Evolutionary conservation across 2,888 invertebrate genomes (phyloP), one percentile per base, ranked within the genome.

Genomic region (Apomyelois bistriatella): DNA sequence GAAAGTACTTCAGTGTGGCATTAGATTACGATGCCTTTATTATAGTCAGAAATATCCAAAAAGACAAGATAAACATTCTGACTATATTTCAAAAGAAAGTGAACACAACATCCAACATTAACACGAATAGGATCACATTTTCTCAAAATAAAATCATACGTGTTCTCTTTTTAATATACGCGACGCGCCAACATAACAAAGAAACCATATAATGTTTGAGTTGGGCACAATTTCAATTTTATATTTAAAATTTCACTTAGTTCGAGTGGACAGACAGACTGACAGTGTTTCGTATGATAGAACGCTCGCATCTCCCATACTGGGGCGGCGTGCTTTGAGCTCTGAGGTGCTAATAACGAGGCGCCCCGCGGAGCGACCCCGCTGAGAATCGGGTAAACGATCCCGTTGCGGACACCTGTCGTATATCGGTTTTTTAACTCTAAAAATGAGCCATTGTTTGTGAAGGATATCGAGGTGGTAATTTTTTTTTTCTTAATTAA

Each of bases 321-420:
- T 5, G 22, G n/a, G 16, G 64, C 62, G 83, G 82, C 72, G 60
- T 61, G 74, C 85, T 86, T 88, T 87, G 85, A 80, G 66, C 71
- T 65, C 56, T 67, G 85, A 88, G 88, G 88, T 86, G 88, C 84
- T 88, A 88, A 88, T 88, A 88, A 88, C 86, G 83, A 85, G 86
- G 78, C 79, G 70, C 68, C 88, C 86, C 74, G 84, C 79, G 60
- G 88, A 69, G 86, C 70, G 81, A 78, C 74, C 87, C 85, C 74
- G 87, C 85, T 79, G 88, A 43, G 85, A 55, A 74, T 68, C 59
- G 58, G 66, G 71, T 71, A 67, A 60, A 59, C 38, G 53, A 53
- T 46, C 57, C 55, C 48, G 49, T 58, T 55, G 57, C 52, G 56
- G 59, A 56, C 64, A 67, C 68, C 65, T 65, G 65, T 58, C 54